Base-by-base conservation (phyloP, 2,888 invertebrate species). In the Cryptocephalus primarius region DNA sequence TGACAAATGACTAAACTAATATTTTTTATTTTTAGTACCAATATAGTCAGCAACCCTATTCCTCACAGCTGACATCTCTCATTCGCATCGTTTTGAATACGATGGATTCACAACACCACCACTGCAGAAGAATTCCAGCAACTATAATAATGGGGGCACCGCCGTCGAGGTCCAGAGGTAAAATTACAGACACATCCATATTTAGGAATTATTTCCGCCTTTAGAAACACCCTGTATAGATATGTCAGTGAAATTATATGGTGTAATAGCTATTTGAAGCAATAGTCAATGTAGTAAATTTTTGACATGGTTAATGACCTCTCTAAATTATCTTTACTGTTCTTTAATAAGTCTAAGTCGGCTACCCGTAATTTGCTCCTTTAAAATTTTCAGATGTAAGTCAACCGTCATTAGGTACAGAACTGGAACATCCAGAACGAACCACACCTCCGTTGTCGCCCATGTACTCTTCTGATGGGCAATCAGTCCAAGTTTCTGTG, bases 21-120 rank as follows among this genome's bases (percentile, higher is more conserved):
- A 48, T 44, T 39, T 3, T 13, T 48, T 49, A 31, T 45, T 60
- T 68, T 14, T 64, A 84, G 81, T 88, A 87, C 67, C 83, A 87
- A 62, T 88, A 88, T 64, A 83, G 79, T 42, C 78, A 77, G 56
- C 85, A 84, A 40, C 75, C 82, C 0, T 74, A 82, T 58, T 82
- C 82, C 64, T 75, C 72, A 8, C 83, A 87, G 60, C 76, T 91
- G 43, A 85, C 88, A 63, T 78, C 85, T 1, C 74, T 95, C 52
- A 84, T 97, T 44, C 81, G 85, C 55, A 87, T 96, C 57, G 88
- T 95, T 11, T 76, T 97, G 48, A 93, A 92, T 70, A 93, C 95
- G 0, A 73, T 99, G 53, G 89, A 92, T 66, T 83, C 85, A 8
- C 92, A 93, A 67, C 86, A 90, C 65, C 96, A 96, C 71, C 84